A percentile compares a stretch with the other conserved stretches of the same genome.
These are phyloP conservation scores for Triops longicaudatus DNA, from an alignment of 1,140 invertebrate species.

Conservation along the genomic window DNA sequence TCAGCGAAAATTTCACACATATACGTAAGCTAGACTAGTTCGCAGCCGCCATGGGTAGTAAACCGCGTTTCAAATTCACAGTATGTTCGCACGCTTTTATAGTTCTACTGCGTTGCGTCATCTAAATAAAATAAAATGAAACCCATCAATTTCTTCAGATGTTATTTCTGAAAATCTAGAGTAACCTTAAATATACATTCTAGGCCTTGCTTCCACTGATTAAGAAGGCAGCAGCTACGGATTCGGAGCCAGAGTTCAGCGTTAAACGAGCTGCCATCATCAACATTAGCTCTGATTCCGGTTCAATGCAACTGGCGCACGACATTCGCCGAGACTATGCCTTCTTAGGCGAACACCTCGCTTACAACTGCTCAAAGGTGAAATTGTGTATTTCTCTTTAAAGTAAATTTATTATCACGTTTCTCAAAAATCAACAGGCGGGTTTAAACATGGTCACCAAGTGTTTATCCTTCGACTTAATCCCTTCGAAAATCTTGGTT, in stretches of 20 bases:
- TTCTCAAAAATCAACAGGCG: constrained; percentile 48
- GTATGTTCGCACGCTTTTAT: too few species aligned
- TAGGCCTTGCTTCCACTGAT: constrained; percentile 37
- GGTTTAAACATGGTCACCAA: constrained; percentile 79
- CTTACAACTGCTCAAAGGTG: neutral
- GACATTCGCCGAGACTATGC: neutral
- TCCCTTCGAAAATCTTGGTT: constrained; percentile 61
- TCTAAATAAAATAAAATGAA: too few species aligned
- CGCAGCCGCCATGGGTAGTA: too few species aligned
- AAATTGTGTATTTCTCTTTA: neutral
- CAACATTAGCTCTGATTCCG: constrained; percentile 73
- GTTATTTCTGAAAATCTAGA: too few species aligned
- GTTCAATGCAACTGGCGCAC: constrained; percentile 51
- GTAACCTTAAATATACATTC: too few species aligned
- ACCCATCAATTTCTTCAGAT: constrained; percentile 33
- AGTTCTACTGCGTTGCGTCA: too few species aligned
- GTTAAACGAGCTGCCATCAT: constrained; percentile 59
- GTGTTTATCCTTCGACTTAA: constrained; percentile 71
- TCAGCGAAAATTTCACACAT: too few species aligned
- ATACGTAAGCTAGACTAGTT: too few species aligned
- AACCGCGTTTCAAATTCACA: too few species aligned
- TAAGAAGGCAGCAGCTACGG: constrained; percentile 55
- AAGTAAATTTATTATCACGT: constrained; percentile 9
- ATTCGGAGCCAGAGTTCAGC: constrained; percentile 46
- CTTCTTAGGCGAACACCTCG: neutral